phyloP scores from a whole-genome alignment of 2,113 vertebrate species.

The Carollia perspicillata region DNA sequence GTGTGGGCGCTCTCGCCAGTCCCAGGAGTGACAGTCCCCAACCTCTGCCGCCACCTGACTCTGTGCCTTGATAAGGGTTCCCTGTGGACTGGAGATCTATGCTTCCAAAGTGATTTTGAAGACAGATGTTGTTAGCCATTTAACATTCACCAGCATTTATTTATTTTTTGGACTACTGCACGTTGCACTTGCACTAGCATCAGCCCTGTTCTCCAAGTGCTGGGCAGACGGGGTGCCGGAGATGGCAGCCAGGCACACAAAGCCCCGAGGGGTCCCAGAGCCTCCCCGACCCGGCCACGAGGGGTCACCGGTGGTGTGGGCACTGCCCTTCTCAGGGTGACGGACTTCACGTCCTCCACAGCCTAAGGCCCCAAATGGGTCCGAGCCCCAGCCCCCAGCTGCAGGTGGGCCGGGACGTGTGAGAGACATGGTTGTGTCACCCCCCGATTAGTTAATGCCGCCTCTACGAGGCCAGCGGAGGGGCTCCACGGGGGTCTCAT shows the following conservation, averaged over 20 bases:
- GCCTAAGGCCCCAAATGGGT: not conserved
- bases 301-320: rapidly evolving
- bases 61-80: not conserved
- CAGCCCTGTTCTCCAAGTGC: too few species aligned
- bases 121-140: not conserved
- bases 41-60: too few species aligned
- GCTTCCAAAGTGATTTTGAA: not conserved
- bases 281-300: not conserved
- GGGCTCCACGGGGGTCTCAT: not conserved
- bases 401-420: not conserved
- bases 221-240: not conserved
- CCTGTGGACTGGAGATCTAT: not conserved
- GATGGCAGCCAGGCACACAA: not conserved
- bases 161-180: not conserved
- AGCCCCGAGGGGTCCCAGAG: not conserved
- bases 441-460: not conserved
- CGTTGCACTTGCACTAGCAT: not conserved
- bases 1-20: not conserved
- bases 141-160: not conserved
- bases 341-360: not conserved
- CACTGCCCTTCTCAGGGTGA: not conserved
- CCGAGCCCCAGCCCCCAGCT: not conserved
- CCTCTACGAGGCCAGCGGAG: not conserved
- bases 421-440: not conserved
- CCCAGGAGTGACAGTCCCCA: rapidly evolving